Conservation (phyloP, 2,888 invertebrate species). For the Crocallis elinguaria region DNA sequence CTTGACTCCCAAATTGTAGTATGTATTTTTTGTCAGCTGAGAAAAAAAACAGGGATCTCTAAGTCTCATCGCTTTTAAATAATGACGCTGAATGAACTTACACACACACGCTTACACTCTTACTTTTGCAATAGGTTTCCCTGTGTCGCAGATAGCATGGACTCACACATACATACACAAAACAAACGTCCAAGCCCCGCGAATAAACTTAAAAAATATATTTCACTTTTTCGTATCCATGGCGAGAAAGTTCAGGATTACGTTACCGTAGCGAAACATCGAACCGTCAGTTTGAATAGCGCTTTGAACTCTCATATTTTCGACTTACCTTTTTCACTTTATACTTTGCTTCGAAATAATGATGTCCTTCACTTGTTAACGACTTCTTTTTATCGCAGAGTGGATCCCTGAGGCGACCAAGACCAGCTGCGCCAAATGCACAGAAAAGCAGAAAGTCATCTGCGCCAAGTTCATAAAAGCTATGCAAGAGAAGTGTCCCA, state of each 20-base stretch:
- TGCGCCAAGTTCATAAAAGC: conserved; percentile 83
- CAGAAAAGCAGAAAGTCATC: conserved; percentile 84
- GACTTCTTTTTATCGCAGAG: conserved; percentile 43
- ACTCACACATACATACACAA: too few relatives aligned
- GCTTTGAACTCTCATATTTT: conserved; percentile 21
- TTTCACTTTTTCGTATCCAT: neutral
- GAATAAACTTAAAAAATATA: neutral
- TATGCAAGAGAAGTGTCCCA: conserved; percentile 84
- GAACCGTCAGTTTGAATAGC: neutral
- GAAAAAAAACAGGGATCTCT: too few relatives aligned
- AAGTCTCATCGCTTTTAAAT: too few relatives aligned
- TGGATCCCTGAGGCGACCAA: conserved; percentile 52
- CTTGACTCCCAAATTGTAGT: too few relatives aligned
- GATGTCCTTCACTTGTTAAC: conserved; percentile 31
- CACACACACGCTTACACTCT: too few relatives aligned
- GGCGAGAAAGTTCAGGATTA: conserved; percentile 7
- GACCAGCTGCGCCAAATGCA: conserved; percentile 85
- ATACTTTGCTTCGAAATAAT: conserved; percentile 30
- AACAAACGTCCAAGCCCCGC: too few relatives aligned
- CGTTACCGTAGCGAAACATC: conserved; percentile 10
- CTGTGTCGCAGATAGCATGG: too few relatives aligned
- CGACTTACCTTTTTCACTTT: conserved; percentile 33
- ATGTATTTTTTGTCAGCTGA: too few relatives aligned
- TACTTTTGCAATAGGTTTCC: too few relatives aligned
- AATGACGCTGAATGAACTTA: too few relatives aligned